phyloP scores from a whole-genome alignment of 2,113 vertebrate species.

The Corydoras maculifer region DNA sequence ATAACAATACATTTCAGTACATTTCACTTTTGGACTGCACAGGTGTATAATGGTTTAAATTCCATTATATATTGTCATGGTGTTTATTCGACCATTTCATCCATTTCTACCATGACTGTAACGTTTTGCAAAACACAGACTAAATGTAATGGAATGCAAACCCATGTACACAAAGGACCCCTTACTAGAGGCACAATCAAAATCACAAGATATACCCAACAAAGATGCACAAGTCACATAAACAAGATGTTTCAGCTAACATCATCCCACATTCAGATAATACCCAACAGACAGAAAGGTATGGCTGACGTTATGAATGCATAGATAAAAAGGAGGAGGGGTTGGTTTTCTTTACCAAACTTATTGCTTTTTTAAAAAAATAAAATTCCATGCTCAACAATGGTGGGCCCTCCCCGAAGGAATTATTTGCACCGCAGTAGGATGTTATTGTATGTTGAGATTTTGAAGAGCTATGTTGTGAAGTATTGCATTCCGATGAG shows the following conservation, averaged over 20 bases:
- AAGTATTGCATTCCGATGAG: constrained; percentile 70
- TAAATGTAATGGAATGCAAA: constrained; percentile 40
- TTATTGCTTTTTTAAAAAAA: constrained; percentile 67
- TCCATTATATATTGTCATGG: constrained; percentile 28
- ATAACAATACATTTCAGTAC: no score
- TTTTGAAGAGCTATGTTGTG: constrained; percentile 56
- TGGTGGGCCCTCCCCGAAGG: constrained; percentile 51
- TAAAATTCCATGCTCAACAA: constrained; percentile 49
- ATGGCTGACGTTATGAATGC: constrained; percentile 68
- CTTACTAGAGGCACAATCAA: constrained; percentile 26
- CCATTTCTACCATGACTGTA: constrained; percentile 20
- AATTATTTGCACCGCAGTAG: constrained; percentile 63
- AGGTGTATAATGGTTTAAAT: constrained; percentile 40
- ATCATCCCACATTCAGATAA: constrained; percentile 46
- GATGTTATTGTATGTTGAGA: constrained; percentile 55
- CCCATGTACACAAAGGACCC: constrained; percentile 23
- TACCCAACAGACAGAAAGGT: constrained; percentile 59
- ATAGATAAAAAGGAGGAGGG: constrained; percentile 65
- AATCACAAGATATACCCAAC: constrained; percentile 22
- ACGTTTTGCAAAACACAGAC: constrained; percentile 33
- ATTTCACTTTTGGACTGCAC: neutral
- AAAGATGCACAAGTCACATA: constrained; percentile 26
- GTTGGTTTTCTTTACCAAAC: constrained; percentile 59
- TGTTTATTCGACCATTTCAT: constrained; percentile 16
- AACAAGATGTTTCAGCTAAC: constrained; percentile 49